These are phyloP conservation scores for Anas georgica DNA, from an alignment of 2,797 vertebrate genomes.

Conservation along the genomic window DNA sequence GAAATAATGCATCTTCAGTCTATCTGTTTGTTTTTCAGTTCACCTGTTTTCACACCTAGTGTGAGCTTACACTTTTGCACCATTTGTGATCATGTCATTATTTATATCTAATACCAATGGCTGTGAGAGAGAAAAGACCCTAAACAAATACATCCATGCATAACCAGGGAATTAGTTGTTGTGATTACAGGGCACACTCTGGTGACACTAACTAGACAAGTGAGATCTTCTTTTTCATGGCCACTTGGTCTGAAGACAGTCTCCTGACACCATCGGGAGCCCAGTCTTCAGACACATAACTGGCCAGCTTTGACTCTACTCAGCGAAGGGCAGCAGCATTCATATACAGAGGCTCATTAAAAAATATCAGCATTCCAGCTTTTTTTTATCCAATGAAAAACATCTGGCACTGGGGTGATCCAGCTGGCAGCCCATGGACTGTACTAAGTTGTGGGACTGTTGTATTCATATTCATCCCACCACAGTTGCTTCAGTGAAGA, in stretches of 20 bases:
- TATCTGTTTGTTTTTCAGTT: not conserved
- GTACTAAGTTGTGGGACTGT: constrained; percentile 1
- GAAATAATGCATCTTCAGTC: not conserved
- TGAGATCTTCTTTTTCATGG: not conserved
- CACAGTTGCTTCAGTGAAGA: not conserved
- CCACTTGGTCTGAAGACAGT: not conserved
- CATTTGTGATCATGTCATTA: not conserved
- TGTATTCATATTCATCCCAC: not conserved
- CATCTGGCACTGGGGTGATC: constrained; percentile 30
- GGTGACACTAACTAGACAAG: not conserved
- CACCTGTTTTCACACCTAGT: not conserved
- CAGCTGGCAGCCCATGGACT: constrained; percentile 46
- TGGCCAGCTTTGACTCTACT: constrained; percentile 1
- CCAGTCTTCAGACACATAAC: not conserved
- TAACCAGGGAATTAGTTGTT: not conserved
- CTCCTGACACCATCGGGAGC: not conserved
- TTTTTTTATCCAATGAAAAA: constrained; percentile 63
- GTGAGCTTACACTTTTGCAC: not conserved
- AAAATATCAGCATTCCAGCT: constrained; percentile 30
- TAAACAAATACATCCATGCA: not conserved
- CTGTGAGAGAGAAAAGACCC: not conserved
- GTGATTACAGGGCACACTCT: not conserved
- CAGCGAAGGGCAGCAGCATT: not conserved
- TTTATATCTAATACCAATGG: not conserved
- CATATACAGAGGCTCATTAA: constrained; percentile 1